Conservation (phyloP, 2,797 vertebrate species). For the Sebastes variabilis region DNA sequence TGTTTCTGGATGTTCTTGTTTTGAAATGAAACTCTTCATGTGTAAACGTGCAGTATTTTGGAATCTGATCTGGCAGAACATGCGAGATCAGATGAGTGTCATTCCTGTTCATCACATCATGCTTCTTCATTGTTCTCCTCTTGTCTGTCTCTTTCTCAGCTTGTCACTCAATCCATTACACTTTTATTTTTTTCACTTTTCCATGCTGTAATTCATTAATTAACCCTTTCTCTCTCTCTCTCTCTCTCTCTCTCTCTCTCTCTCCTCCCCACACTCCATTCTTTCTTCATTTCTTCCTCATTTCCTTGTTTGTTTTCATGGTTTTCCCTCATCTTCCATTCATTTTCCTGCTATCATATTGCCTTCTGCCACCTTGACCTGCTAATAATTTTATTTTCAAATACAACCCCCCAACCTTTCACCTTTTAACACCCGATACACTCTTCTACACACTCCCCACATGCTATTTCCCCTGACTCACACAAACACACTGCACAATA, state of each 20-base stretch:
- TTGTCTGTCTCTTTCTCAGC: conserved; percentile 6
- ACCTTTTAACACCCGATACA: background rate
- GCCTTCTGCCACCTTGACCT: background rate
- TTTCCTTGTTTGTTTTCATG: background rate
- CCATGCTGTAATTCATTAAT: conserved; percentile 34
- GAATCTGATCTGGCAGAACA: conserved; percentile 20
- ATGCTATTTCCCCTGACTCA: background rate
- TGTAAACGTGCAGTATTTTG: background rate
- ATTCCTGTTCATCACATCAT: conserved; percentile 21
- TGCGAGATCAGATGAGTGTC: conserved; percentile 12
- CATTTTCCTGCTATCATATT: conserved; percentile 4
- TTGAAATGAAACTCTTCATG: conserved; percentile 28
- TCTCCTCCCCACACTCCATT: conserved; percentile 24
- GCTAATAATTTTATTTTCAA: conserved; percentile 8
- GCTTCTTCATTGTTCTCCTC: conserved; percentile 24
- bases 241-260: conserved; percentile 15
- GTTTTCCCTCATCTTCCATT: background rate
- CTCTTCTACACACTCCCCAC: background rate
- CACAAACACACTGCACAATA: background rate
- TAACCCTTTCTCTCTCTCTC: conserved; percentile 30
- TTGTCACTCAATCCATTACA: background rate
- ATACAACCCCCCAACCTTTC: background rate
- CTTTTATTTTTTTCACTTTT: conserved; percentile 19
- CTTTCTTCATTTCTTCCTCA: background rate
- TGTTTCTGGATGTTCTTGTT: background rate